Conservation (phyloP, 2,797 vertebrate species). For the Scolopax bukidnonensis region DNA sequence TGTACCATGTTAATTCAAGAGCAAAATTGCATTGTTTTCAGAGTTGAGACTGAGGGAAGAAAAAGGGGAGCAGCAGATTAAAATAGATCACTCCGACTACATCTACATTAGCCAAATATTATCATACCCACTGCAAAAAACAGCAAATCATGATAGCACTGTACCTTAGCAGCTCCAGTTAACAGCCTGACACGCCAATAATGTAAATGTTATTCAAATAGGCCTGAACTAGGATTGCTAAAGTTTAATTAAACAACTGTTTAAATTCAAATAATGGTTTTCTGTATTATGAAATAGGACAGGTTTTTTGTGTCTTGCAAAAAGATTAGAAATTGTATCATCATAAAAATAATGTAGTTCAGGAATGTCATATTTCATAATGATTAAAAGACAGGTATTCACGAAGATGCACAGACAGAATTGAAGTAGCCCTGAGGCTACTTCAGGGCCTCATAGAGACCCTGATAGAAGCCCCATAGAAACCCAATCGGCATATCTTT, state of each 20-base stretch:
- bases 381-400: background rate
- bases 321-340: background rate
- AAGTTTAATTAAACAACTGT: background rate
- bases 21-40: background rate
- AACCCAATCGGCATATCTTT: background rate
- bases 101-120: background rate
- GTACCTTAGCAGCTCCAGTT: conserved; percentile 5
- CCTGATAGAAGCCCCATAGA: background rate
- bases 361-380: background rate
- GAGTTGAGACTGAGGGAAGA: background rate
- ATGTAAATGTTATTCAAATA: background rate
- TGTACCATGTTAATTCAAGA: background rate
- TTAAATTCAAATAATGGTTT: background rate
- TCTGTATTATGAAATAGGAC: background rate
- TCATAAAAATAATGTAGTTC: background rate
- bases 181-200: background rate
- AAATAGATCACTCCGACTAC: background rate
- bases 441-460: too few species aligned
- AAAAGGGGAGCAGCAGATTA: background rate
- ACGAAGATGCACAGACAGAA: background rate
- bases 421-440: background rate
- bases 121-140: background rate
- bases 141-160: background rate
- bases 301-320: background rate
- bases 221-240: background rate